Conservation (phyloP, 2,888 invertebrate species). For the Mesorhabditis belari region DNA sequence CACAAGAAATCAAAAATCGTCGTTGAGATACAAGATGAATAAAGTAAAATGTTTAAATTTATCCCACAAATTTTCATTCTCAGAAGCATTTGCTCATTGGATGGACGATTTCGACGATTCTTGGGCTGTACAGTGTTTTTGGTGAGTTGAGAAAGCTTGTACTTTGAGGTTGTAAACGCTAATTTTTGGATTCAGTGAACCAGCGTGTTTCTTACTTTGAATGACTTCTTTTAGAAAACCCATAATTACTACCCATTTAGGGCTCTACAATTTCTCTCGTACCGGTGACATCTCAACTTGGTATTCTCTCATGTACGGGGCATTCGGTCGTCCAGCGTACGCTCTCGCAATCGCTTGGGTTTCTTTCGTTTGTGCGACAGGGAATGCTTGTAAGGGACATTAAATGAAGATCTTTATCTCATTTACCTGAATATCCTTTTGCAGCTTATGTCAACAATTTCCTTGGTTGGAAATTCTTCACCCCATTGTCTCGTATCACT, state of each 20-base stretch:
- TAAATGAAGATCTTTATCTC: background rate
- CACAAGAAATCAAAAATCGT: constrained; percentile 13
- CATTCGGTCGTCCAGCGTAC: constrained; percentile 52
- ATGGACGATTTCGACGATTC: constrained; percentile 24
- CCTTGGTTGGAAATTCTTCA: constrained; percentile 73
- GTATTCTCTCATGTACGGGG: constrained; percentile 34
- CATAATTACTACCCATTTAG: constrained; percentile 48
- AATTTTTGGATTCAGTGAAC: background rate
- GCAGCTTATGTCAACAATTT: constrained; percentile 65
- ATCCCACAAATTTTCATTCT: background rate
- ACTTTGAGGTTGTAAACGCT: background rate
- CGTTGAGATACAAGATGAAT: constrained; percentile 30
- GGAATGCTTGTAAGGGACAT: constrained; percentile 33
- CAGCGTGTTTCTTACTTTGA: background rate
- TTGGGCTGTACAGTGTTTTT: background rate
- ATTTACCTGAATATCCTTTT: constrained; percentile 3
- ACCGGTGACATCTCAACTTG: constrained; percentile 47
- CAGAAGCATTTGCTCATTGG: constrained; percentile 21
- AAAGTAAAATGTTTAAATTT: constrained; percentile 3
- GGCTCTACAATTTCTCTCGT: constrained; percentile 44
- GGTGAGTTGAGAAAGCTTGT: background rate
- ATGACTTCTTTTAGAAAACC: constrained; percentile 19
- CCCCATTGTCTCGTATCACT: constrained; percentile 82
- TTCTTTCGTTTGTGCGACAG: constrained; percentile 56
- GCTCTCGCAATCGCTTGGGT: constrained; percentile 57